Percentiles rank a stretch among this genome's conserved stretches.
phyloP scores from a whole-genome alignment of 37 sponge, comb jelly and placozoan species.

The Chondrilla cf. caribensis region DNA sequence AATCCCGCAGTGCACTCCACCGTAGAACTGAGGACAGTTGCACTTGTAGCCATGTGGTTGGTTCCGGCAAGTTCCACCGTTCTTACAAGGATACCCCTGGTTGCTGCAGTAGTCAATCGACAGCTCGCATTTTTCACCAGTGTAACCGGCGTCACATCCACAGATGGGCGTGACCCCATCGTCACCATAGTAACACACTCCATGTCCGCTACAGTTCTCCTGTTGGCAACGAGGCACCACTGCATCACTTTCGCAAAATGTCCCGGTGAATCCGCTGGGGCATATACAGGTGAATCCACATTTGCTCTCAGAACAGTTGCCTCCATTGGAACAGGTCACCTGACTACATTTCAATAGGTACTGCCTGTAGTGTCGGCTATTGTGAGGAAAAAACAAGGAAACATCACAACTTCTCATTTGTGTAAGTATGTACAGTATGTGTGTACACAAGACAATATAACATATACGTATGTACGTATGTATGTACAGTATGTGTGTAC shows the following conservation, averaged over 20 bases:
- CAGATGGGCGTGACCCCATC: background rate
- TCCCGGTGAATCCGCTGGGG: background rate
- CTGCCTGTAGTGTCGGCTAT: slow-evolving; percentile 19
- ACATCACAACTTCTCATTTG: background rate
- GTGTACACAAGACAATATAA: background rate
- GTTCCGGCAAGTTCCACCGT: slow-evolving; percentile 39
- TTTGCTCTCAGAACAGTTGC: background rate
- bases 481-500: too few species aligned
- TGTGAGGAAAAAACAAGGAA: background rate
- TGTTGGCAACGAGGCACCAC: background rate
- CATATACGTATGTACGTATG: background rate
- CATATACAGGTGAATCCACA: slow-evolving; percentile 11
- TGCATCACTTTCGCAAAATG: background rate
- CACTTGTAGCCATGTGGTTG: slow-evolving; percentile 24
- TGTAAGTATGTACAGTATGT: background rate
- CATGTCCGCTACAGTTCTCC: slow-evolving; percentile 23
- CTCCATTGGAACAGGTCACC: slow-evolving; percentile 20
- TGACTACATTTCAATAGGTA: slow-evolving; percentile 8
- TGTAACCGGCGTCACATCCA: slow-evolving; percentile 18
- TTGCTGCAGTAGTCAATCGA: slow-evolving; percentile 17
- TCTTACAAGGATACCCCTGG: slow-evolving; percentile 10
- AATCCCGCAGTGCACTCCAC: slow-evolving; percentile 30
- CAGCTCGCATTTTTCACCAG: slow-evolving; percentile 7
- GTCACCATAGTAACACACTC: background rate
- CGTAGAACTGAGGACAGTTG: slow-evolving; percentile 19